These are phyloP conservation scores for Raja brachyura DNA, from an alignment of 2,113 vertebrate species.

Conservation along the genomic window DNA sequence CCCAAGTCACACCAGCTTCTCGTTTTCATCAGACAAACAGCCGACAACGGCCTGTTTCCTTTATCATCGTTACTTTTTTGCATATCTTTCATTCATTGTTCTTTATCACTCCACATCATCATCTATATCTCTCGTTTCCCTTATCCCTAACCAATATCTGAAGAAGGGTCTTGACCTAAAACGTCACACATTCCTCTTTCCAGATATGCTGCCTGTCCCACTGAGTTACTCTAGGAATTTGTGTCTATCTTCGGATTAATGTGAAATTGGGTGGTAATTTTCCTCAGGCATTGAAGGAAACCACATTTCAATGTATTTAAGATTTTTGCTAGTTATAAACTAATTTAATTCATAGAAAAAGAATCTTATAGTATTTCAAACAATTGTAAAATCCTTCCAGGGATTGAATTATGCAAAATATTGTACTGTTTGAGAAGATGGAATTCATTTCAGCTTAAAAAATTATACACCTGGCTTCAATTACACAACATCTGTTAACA, in stretches of 20 bases:
- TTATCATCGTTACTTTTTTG: too few relatives aligned
- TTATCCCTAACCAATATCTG: too few relatives aligned
- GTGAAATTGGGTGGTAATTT: background rate
- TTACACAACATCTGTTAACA: background rate
- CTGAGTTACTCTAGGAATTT: too few relatives aligned
- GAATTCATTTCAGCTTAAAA: conserved; percentile 8
- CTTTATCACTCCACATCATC: too few relatives aligned
- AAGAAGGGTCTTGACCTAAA: too few relatives aligned
- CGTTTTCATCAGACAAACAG: too few relatives aligned
- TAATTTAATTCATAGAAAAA: background rate
- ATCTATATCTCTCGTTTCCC: too few relatives aligned
- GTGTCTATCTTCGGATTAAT: background rate
- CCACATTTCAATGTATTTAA: background rate
- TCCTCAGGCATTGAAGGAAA: background rate
- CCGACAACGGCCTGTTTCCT: too few relatives aligned
- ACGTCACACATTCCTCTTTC: too few relatives aligned
- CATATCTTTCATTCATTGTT: too few relatives aligned
- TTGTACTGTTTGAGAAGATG: background rate
- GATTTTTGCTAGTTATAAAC: background rate
- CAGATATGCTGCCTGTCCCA: too few relatives aligned
- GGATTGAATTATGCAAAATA: background rate
- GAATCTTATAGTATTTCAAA: background rate
- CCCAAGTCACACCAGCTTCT: too few relatives aligned
- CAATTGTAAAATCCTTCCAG: background rate
- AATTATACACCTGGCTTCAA: background rate